Conservation (phyloP, 2,888 invertebrate species). For the Aphidius colemani region DNA sequence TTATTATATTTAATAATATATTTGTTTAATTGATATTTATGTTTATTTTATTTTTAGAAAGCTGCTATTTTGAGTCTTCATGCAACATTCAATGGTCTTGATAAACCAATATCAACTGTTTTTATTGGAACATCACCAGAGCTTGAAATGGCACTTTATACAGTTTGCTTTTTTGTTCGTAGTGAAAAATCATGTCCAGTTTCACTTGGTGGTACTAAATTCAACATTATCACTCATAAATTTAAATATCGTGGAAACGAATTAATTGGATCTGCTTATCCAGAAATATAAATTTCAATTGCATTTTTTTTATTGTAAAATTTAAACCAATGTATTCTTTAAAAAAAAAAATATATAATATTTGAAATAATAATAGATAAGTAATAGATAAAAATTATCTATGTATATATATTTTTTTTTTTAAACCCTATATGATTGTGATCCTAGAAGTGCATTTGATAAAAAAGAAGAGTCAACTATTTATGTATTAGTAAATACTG, state of each 20-base stretch:
- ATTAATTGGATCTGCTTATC: conserved; percentile 81
- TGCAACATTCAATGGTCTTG: conserved; percentile 71
- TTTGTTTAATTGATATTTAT: neutral
- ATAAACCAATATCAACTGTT: conserved; percentile 78
- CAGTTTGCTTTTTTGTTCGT: conserved; percentile 81
- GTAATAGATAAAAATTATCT: too few relatives aligned
- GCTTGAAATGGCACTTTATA: conserved; percentile 87
- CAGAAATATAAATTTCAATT: conserved; percentile 67
- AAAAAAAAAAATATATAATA: too few relatives aligned
- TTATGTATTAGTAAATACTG: too few relatives aligned
- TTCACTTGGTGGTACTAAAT: conserved; percentile 71
- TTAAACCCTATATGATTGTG: too few relatives aligned
- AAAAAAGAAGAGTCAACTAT: too few relatives aligned
- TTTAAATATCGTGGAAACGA: conserved; percentile 78
- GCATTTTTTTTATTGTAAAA: too few relatives aligned
- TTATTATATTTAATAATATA: neutral
- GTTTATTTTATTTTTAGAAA: conserved; percentile 65
- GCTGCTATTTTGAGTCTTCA: conserved; percentile 76
- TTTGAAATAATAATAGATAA: too few relatives aligned
- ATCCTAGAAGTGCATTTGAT: too few relatives aligned
- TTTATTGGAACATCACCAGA: conserved; percentile 90
- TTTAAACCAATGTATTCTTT: too few relatives aligned
- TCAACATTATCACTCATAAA: conserved; percentile 76
- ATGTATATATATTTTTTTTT: too few relatives aligned
- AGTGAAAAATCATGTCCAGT: conserved; percentile 77